Percentiles rank a stretch among this genome's conserved stretches.
phyloP scores from a whole-genome alignment of 1,140 invertebrate species.

The Helicoverpa zea region DNA sequence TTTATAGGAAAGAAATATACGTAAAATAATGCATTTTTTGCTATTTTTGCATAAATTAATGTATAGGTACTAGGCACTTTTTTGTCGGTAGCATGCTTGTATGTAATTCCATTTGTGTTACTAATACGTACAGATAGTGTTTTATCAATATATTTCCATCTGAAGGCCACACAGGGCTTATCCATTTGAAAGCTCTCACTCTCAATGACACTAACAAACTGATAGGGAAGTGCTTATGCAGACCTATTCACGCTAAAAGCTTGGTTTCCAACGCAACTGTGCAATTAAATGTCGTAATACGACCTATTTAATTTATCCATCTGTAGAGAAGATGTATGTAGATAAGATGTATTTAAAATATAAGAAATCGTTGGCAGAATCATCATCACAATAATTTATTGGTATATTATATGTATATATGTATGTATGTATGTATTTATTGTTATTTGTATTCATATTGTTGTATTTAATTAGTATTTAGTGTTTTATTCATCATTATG shows the following conservation, averaged over 20 bases:
- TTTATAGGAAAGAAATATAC: no score
- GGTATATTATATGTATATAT: no score
- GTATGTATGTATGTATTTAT: no score
- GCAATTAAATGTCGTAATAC: background rate
- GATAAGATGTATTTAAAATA: no score
- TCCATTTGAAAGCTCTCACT: background rate
- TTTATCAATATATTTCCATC: background rate
- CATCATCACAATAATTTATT: no score
- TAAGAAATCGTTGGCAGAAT: no score
- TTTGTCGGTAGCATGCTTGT: background rate
- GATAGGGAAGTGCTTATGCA: background rate
- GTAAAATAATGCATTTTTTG: no score
- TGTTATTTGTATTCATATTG: no score
- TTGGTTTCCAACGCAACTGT: background rate
- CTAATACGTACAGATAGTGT: background rate
- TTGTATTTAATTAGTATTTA: no score
- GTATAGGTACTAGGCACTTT: background rate
- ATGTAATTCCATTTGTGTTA: background rate
- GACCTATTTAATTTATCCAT: background rate
- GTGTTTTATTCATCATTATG: no score
- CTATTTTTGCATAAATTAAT: no score
- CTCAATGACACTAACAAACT: background rate
- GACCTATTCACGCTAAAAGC: background rate
- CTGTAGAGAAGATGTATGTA: no score
- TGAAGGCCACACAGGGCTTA: constrained; percentile 5